Evolutionary conservation across 2,113 vertebrate genomes (phyloP).

Genomic region (Xerus inauris): DNA sequence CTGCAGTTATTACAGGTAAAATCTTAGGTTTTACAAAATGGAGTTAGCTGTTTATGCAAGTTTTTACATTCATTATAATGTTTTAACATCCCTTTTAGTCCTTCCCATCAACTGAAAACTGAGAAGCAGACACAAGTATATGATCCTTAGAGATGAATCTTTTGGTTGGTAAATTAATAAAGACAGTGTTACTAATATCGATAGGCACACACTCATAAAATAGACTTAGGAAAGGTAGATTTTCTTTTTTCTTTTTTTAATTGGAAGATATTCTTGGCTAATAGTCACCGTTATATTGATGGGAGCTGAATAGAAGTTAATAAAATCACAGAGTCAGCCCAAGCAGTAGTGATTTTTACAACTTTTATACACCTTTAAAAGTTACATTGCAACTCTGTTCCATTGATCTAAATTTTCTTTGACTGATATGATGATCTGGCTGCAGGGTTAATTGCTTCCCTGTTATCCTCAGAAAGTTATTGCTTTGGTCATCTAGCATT

Average conservation of each 20-base stretch:
- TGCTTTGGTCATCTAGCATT: conserved; percentile 59
- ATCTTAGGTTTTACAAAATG: background rate
- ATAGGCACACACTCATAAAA: background rate
- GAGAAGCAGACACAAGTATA: background rate
- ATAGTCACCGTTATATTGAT: background rate
- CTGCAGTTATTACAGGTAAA: background rate
- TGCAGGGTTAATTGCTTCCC: conserved; percentile 53
- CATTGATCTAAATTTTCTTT: conserved; percentile 34
- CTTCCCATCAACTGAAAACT: background rate
- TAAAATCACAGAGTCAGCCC: background rate
- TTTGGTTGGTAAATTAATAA: background rate
- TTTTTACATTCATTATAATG: background rate
- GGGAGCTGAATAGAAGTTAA: background rate
- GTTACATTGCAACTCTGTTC: background rate
- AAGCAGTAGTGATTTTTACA: background rate
- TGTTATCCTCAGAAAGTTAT: conserved; percentile 63
- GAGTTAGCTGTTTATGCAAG: background rate
- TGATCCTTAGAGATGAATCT: background rate
- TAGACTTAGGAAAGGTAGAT: background rate
- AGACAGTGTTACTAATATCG: background rate
- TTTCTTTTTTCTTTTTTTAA: background rate
- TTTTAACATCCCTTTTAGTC: background rate
- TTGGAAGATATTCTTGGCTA: background rate
- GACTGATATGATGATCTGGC: background rate
- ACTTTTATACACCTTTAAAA: conserved; percentile 50